Percentiles rank a stretch among this genome's conserved stretches.
Conservation (phyloP, 2,888 invertebrate species). For the Kryphioiulus occultus region DNA sequence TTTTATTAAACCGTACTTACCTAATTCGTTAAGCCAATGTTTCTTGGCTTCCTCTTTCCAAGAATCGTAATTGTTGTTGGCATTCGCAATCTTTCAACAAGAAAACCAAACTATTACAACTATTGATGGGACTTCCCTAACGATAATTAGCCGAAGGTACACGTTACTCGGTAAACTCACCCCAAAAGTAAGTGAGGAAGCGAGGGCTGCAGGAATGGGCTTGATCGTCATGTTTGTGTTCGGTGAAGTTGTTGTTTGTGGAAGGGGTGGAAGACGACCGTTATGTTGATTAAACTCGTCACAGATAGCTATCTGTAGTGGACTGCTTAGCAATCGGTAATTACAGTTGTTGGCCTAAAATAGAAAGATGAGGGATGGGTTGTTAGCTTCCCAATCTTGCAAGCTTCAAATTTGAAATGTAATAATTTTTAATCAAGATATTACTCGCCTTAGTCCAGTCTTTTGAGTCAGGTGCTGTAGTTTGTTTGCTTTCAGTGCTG, state of each 20-base stretch:
- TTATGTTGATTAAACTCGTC: neutral
- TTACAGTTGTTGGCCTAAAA: neutral
- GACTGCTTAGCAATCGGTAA: neutral
- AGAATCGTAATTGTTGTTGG: slow-evolving; percentile 41
- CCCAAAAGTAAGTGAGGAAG: neutral
- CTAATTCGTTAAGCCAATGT: slow-evolving; percentile 52
- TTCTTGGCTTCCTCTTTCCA: slow-evolving; percentile 49
- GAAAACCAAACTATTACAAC: neutral
- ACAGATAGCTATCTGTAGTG: neutral
- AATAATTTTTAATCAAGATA: no score
- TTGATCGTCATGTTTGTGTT: neutral
- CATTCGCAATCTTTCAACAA: neutral
- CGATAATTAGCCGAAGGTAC: neutral
- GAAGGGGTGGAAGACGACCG: slow-evolving; percentile 45
- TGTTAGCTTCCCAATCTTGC: no score
- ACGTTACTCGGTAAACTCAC: neutral
- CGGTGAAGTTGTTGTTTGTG: neutral
- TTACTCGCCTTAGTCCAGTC: neutral
- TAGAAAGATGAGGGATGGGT: no score
- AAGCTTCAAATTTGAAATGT: no score
- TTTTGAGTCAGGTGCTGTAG: slow-evolving; percentile 33
- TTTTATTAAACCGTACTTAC: neutral
- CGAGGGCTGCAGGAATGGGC: slow-evolving; percentile 26
- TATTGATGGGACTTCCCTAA: neutral
- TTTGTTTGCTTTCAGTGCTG: neutral